Evolutionary conservation across 2,888 invertebrate species (phyloP).

Genomic region (Oscheius onirici): DNA sequence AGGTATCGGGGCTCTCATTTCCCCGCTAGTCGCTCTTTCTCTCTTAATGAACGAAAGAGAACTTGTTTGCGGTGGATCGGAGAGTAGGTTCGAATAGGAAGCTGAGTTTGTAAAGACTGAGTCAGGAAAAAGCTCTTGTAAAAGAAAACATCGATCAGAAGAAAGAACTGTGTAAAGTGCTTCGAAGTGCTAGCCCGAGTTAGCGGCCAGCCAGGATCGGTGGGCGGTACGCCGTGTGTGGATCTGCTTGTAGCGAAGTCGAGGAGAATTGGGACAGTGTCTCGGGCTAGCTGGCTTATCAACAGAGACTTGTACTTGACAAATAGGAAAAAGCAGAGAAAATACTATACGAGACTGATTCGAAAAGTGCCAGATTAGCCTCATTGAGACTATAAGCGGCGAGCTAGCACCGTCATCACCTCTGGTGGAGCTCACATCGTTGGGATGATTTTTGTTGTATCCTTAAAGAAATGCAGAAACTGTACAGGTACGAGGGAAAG

Average conservation of each 20-base stretch:
- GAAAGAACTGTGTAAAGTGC: not conserved
- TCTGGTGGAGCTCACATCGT: too few relatives aligned
- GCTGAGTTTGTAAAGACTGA: not conserved
- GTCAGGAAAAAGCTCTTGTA: too few relatives aligned
- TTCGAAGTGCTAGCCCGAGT: constrained; percentile 16
- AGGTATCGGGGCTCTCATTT: not conserved
- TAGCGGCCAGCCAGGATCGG: not conserved
- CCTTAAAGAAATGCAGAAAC: not conserved
- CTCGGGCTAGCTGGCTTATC: not conserved
- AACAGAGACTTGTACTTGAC: not conserved
- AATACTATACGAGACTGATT: not conserved
- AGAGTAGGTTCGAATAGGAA: not conserved
- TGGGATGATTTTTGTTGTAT: not conserved
- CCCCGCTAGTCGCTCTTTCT: not conserved
- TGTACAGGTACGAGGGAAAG: not conserved
- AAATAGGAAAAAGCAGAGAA: not conserved
- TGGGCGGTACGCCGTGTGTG: not conserved
- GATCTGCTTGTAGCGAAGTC: not conserved
- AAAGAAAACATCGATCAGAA: too few relatives aligned
- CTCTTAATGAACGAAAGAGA: not conserved
- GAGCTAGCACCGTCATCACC: too few relatives aligned
- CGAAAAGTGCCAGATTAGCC: too few relatives aligned
- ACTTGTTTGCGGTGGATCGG: not conserved
- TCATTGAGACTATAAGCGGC: too few relatives aligned
- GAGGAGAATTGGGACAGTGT: constrained; percentile 21